Evolutionary conservation across 2,888 invertebrate species (phyloP), one percentile per base, ranked within the genome.

Genomic region (Oligia fasciuncula): DNA sequence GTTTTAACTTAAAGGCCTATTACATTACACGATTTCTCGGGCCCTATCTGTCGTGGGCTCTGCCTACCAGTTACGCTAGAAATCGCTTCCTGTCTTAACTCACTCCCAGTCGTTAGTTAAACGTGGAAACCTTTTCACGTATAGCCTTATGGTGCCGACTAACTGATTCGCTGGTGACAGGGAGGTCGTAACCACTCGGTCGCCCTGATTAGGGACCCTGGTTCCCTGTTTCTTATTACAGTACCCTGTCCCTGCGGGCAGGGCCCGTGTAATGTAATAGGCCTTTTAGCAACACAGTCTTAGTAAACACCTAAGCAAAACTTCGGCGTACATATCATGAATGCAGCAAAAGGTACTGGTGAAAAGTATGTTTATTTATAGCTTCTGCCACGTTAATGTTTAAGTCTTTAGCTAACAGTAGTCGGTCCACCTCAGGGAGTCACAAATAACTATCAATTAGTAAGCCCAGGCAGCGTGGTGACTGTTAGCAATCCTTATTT

Each of bases 401-500:
- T 14, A 49, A 11, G 8, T 35, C 2, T 35, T 29, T 49, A 29
- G 29, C 11, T 46, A 46, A 46, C 35, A n/a, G 13, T 69, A 23
- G 35, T 35, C 9, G 35, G 35, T 23, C 14, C 35, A 51, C 51
- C 69, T 51, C 23, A 35, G 23, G 23, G 23, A 19, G 29, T 19
- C 29, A 69, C n/a, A 60, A 60, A 62, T 40, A 49, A 14, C n/a
- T 40, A 19, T 54, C 57, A 19, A 77, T 68, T 68, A 60, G 40
- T 77, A 68, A 79, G 54, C 46, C 35, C 35, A 40, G 40, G 14
- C 43, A 65, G 60, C 23, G 6, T 66, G 43, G 65, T 43, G 66
- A 51, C 66, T 79, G 40, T 57, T 40, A 66, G 35, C n/a, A 76
- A 80, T 62, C 9, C n/a, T n/a, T 23, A 66, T 40, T 69, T 46